Base-by-base conservation (phyloP, 2,797 vertebrate genomes). In the Coendou prehensilis region DNA sequence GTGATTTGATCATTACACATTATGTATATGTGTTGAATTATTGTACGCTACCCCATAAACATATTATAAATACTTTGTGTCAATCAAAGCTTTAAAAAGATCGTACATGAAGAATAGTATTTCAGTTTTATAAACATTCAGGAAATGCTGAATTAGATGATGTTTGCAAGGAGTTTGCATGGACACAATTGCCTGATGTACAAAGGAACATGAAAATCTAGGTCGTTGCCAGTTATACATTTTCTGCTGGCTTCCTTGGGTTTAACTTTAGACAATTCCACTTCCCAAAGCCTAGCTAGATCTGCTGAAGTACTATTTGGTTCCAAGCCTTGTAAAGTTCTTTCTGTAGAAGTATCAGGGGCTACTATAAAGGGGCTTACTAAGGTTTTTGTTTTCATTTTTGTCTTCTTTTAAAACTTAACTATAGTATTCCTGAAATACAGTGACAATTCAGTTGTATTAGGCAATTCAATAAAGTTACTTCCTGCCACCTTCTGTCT, bases 41-140 rank as follows among this genome's bases (percentile, higher is more conserved):
- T 50, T 69, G 15, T 67, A n/a, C 6, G 87, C 15, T 79, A 47
- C 54, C 22, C 9, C 37, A 79, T 59, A 69, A 79, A 23, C 23
- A 59, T 57, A 37, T 45, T 52, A 85, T 45, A 47, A 86, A 14
- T 86, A 73, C 28, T 57, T 59, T 61, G 11, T 81, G 61, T 71
- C 23, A 59, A 20, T 26, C 73, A 45, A 41, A 71, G n/a, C n/a
- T 59, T 45, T 87, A 37, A 41, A 83, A 79, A 71, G 1, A 93
- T 47, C 57, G 1, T 13, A 52, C 2, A 61, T 23, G 23, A 30
- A 59, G 78, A 85, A 76, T 61, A 81, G 47, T 94, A 86, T 67
- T 33, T 92, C 20, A 87, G 45, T 89, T 93, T 84, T 69, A 8
- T 79, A 94, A 91, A 81, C 71, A 86, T 64, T 61, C 76, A 84